phyloP scores from a whole-genome alignment of 1,140 invertebrate genomes.

The Orchesella cincta region DNA sequence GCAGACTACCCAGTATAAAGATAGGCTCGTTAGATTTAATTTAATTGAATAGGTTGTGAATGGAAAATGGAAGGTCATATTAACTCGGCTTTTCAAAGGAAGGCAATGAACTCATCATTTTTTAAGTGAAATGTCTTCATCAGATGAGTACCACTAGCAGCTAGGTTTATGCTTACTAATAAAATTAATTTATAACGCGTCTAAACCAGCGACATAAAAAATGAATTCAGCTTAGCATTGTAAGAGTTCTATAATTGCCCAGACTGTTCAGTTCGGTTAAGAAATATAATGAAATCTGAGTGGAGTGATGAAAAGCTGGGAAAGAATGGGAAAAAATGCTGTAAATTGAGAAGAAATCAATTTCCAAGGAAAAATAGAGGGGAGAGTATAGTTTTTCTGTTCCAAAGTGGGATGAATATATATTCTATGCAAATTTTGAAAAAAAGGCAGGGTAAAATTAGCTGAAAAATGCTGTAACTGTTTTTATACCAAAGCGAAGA shows the following conservation, averaged over 20 bases:
- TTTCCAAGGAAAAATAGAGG: background rate
- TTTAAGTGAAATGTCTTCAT: conserved; percentile 25
- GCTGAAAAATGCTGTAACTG: conserved; percentile 1
- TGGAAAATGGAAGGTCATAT: background rate
- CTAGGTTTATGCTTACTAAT: too few species aligned
- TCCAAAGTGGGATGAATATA: conserved; percentile 20
- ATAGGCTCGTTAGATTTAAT: background rate
- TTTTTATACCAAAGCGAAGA: background rate
- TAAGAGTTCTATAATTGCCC: background rate
- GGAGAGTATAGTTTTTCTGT: background rate
- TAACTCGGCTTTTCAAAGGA: background rate
- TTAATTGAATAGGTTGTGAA: background rate
- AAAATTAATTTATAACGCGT: too few species aligned
- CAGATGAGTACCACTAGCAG: too few species aligned
- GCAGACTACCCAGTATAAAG: too few species aligned
- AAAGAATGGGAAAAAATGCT: background rate
- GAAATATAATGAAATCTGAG: conserved; percentile 11
- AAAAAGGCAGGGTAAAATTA: conserved; percentile 13
- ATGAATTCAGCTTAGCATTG: background rate
- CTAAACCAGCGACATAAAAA: too few species aligned
- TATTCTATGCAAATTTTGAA: conserved; percentile 17
- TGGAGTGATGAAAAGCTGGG: background rate
- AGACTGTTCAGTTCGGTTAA: background rate
- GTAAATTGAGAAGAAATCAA: conserved; percentile 4
- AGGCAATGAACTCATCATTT: background rate